Percentiles rank a stretch among this genome's conserved stretches.
Conservation (phyloP, 1,140 invertebrate species). For the Ericerus pela region DNA sequence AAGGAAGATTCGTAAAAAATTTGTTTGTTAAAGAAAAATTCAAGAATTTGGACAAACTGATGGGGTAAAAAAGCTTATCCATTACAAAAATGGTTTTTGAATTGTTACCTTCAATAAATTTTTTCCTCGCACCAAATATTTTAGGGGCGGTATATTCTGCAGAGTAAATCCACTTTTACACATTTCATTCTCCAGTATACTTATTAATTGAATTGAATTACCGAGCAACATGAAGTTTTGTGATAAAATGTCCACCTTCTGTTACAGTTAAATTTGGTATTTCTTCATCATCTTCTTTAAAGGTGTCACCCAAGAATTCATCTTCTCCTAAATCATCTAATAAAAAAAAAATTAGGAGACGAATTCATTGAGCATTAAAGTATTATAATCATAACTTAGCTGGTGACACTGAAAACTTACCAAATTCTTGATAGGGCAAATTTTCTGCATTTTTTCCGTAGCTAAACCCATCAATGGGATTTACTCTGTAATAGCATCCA, state of each 20-base stretch:
- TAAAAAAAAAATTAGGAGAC: constrained; percentile 22
- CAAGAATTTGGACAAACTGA: background rate
- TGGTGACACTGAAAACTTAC: background rate
- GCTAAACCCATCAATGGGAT: constrained; percentile 19
- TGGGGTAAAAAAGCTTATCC: too few relatives aligned
- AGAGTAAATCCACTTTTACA: too few relatives aligned
- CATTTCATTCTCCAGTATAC: too few relatives aligned
- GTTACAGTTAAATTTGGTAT: background rate
- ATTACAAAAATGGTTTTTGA: too few relatives aligned
- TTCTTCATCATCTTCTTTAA: constrained; percentile 30
- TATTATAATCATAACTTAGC: constrained; percentile 19
- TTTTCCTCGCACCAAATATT: too few relatives aligned
- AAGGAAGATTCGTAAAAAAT: background rate
- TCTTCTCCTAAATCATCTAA: constrained; percentile 29
- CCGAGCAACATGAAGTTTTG: background rate
- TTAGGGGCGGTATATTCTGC: too few relatives aligned
- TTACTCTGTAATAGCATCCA: constrained; percentile 37
- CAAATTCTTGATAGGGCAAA: background rate
- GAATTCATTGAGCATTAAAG: constrained; percentile 19
- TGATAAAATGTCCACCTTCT: background rate
- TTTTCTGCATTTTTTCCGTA: background rate
- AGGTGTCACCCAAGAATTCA: constrained; percentile 32
- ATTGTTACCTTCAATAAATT: too few relatives aligned
- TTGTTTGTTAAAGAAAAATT: background rate
- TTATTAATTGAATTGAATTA: too few relatives aligned